A percentile compares a stretch with the other conserved stretches of the same genome.
phyloP scores from a whole-genome alignment of 2,797 vertebrate genomes.

The Eleutherodactylus coqui region DNA sequence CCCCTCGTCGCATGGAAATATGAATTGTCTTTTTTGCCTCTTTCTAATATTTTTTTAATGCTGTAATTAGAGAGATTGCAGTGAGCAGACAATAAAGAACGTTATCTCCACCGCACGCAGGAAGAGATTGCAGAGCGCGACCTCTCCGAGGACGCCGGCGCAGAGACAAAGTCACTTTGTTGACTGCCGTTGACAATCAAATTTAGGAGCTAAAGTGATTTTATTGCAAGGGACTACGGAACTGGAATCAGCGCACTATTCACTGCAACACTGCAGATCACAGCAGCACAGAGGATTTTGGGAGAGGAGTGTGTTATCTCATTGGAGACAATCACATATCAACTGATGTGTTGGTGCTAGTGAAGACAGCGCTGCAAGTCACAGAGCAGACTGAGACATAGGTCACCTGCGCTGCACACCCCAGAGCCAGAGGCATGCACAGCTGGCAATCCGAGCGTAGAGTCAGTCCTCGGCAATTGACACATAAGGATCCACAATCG shows the following conservation, averaged over 20 bases:
- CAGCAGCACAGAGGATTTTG: background rate
- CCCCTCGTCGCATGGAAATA: conserved; percentile 26
- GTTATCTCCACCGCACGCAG: background rate
- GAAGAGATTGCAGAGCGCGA: background rate
- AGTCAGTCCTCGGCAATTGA: too few relatives aligned
- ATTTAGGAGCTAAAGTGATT: background rate
- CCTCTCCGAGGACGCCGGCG: background rate
- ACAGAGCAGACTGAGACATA: too few relatives aligned
- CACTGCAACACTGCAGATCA: background rate
- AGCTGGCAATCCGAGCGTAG: too few relatives aligned
- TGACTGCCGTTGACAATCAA: background rate
- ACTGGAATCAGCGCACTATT: background rate
- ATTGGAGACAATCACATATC: background rate
- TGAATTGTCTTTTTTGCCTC: conserved; percentile 45
- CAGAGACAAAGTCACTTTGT: background rate
- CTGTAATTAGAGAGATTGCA: conserved; percentile 43
- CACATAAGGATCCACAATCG: too few relatives aligned
- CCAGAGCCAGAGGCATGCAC: too few relatives aligned
- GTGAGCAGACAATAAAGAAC: conserved; percentile 10
- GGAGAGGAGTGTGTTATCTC: background rate
- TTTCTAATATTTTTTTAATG: conserved; percentile 58
- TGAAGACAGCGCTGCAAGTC: background rate
- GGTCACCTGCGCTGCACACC: too few relatives aligned
- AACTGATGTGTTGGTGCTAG: background rate
- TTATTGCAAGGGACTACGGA: background rate